Percentiles rank a stretch among this genome's conserved stretches.
phyloP scores from a whole-genome alignment of 1,140 invertebrate species.

The Drosophila nikananu region DNA sequence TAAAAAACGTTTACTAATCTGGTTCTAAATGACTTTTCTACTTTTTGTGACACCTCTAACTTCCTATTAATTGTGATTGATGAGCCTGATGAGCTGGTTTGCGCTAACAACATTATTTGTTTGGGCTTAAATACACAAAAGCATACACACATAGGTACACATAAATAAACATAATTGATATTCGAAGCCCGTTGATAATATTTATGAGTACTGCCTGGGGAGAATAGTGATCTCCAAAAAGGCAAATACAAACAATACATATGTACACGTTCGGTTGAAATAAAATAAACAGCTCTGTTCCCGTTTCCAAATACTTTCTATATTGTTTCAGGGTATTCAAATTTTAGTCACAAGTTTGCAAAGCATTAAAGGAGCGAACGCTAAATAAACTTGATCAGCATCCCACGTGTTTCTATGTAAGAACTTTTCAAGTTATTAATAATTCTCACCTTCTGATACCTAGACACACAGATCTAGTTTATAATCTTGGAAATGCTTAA shows the following conservation, averaged over 20 bases:
- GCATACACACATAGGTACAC: conserved; percentile 6
- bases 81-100: conserved; percentile 34
- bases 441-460: background rate
- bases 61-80: conserved; percentile 57
- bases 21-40: background rate
- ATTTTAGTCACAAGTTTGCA: background rate
- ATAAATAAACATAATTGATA: conserved; percentile 40
- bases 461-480: background rate
- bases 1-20: background rate
- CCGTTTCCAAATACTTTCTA: conserved; percentile 12
- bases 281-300: background rate
- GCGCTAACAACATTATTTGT: conserved; percentile 12
- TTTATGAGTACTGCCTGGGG: conserved; percentile 12
- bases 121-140: conserved; percentile 16
- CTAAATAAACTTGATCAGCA: conserved; percentile 51
- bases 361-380: background rate
- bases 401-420: too few relatives aligned
- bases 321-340: background rate
- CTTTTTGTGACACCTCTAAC: conserved; percentile 30
- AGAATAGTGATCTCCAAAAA: conserved; percentile 33
- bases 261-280: background rate
- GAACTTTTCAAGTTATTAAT: background rate
- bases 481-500: background rate
- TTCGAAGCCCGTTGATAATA: conserved; percentile 41
- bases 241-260: background rate